Evolutionary conservation across 2,797 vertebrate species (phyloP).

Genomic region (Otus scops): DNA sequence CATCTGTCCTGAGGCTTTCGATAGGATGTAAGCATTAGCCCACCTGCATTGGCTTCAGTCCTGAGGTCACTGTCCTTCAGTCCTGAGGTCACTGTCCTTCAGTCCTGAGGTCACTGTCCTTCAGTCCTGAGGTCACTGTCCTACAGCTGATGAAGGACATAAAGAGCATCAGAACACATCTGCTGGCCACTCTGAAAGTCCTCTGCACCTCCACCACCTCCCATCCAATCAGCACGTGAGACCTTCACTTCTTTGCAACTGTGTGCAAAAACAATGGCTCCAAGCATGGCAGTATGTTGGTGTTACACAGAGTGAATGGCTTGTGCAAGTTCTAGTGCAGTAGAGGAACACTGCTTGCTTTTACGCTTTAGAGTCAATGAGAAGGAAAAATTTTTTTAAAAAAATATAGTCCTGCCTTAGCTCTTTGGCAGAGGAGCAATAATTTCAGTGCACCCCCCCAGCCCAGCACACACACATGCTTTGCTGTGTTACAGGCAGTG

Average conservation of each 20-base stretch:
- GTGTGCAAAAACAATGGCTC: not conserved
- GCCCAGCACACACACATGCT: accelerated
- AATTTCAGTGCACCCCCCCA: not conserved
- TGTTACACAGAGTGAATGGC: not conserved
- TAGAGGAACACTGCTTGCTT: not conserved
- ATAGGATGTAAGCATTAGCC: not conserved
- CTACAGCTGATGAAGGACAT: not conserved
- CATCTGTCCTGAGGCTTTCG: not conserved
- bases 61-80: not conserved
- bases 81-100: not conserved
- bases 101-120: not conserved
- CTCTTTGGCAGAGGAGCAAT: conserved; percentile 2
- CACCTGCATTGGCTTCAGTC: not conserved
- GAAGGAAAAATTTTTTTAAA: not conserved
- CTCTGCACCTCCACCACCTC: not conserved
- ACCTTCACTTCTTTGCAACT: not conserved
- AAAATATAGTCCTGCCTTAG: not conserved
- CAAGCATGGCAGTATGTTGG: not conserved
- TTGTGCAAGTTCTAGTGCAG: not conserved
- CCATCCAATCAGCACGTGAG: accelerated
- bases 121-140: not conserved
- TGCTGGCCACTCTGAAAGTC: not conserved
- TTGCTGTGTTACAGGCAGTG: not conserved
- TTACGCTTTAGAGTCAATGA: not conserved
- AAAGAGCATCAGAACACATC: not conserved